Percentiles rank a stretch among this genome's conserved stretches.
These are phyloP conservation scores for Eriosoma lanigerum DNA, from an alignment of 1,140 invertebrate genomes.

Conservation along the genomic window DNA sequence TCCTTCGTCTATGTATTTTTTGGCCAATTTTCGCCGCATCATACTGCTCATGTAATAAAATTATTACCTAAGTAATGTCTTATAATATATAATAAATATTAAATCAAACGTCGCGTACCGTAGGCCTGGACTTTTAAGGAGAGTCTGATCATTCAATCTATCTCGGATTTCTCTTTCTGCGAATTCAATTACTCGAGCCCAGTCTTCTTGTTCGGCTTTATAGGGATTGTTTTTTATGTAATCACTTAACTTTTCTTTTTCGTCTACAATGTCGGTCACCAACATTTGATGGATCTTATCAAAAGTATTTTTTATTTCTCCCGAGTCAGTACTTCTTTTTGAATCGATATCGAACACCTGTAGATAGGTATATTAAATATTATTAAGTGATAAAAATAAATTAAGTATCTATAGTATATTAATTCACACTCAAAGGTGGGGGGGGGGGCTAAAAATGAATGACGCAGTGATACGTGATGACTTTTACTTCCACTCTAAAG, in stretches of 20 bases:
- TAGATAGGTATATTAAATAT: too few relatives aligned
- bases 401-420: too few relatives aligned
- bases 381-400: too few relatives aligned
- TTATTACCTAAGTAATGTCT: not conserved
- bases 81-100: too few relatives aligned
- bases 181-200: constrained; percentile 6
- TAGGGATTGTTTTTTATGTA: not conserved
- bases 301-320: not conserved
- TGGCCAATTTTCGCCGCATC: not conserved
- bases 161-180: not conserved
- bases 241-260: constrained; percentile 23
- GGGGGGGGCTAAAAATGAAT: too few relatives aligned
- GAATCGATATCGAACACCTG: not conserved
- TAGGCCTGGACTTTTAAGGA: constrained; percentile 14
- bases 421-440: too few relatives aligned
- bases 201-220: not conserved
- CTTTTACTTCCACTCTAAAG: too few relatives aligned
- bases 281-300: constrained; percentile 1
- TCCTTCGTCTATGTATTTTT: constrained; percentile 5
- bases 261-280: not conserved
- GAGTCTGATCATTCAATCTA: not conserved
- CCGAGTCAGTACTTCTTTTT: not conserved
- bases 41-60: not conserved
- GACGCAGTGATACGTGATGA: too few relatives aligned
- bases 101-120: too few relatives aligned